Percentiles rank a stretch among this genome's conserved stretches.
These are phyloP conservation scores for Vollenhovia emeryi DNA, from an alignment of 1,140 invertebrate genomes.

Conservation along the genomic window DNA sequence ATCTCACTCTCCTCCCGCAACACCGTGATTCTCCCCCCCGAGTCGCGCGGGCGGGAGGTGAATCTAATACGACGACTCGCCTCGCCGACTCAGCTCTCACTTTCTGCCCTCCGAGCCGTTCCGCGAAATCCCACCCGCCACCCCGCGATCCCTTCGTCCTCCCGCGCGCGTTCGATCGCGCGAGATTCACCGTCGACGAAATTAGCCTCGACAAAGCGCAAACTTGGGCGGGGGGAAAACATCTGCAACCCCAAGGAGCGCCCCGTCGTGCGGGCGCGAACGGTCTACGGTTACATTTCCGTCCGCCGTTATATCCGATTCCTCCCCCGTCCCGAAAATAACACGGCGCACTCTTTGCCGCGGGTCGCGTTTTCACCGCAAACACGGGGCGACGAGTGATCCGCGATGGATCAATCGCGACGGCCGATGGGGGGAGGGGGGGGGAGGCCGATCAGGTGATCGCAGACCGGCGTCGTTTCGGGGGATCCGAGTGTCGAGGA, in stretches of 20 bases:
- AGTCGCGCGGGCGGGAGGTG: too few species aligned
- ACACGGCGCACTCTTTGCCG: too few species aligned
- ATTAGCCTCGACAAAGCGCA: constrained; percentile 31
- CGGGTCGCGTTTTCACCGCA: background rate
- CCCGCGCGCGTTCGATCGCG: constrained; percentile 57
- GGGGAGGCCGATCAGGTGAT: too few species aligned
- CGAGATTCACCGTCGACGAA: constrained; percentile 45
- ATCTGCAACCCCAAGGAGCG: constrained; percentile 30
- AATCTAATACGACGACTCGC: constrained; percentile 2
- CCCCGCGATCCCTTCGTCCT: background rate
- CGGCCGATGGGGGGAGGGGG: too few species aligned
- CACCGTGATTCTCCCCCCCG: constrained; percentile 25
- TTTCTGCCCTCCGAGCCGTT: constrained; percentile 24
- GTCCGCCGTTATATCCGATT: background rate
- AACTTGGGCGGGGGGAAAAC: background rate
- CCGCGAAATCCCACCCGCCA: background rate
- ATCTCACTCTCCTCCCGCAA: background rate
- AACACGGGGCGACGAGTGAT: background rate
- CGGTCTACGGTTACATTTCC: constrained; percentile 8
- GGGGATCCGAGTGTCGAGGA: too few species aligned
- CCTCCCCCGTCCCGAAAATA: background rate
- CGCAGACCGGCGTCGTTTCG: background rate
- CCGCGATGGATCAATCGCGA: background rate
- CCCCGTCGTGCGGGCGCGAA: background rate
- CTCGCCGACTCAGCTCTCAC: constrained; percentile 31